A percentile compares a stretch with the other conserved stretches of the same genome.
phyloP scores from a whole-genome alignment of 1,140 invertebrate species.

The Andricus grossulariae region DNA sequence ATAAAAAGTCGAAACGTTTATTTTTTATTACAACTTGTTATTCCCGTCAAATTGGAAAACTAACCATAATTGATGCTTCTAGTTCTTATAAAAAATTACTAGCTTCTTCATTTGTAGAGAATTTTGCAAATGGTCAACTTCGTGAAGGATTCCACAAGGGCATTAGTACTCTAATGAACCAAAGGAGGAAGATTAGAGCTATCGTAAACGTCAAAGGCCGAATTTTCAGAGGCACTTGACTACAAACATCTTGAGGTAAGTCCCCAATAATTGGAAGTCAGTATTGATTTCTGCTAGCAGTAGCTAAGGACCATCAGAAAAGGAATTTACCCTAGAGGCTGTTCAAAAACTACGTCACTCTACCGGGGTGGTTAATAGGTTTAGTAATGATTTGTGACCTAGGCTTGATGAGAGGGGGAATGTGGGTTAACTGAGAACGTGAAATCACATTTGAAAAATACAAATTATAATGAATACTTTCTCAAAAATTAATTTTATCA shows the following conservation, averaged over 20 bases:
- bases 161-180: conserved; percentile 14
- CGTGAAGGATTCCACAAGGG: not conserved
- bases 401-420: fast-evolving
- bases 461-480: too few relatives aligned
- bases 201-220: conserved; percentile 21
- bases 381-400: too few relatives aligned
- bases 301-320: not conserved
- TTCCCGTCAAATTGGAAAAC: too few relatives aligned
- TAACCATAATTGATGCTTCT: too few relatives aligned
- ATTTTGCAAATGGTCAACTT: not conserved
- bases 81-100: too few relatives aligned
- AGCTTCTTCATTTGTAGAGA: too few relatives aligned
- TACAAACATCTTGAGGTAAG: conserved; percentile 12
- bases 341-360: not conserved
- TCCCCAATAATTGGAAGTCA: conserved; percentile 24
- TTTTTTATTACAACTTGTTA: too few relatives aligned
- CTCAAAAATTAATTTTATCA: too few relatives aligned
- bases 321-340: not conserved
- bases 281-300: conserved; percentile 13
- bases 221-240: conserved; percentile 19
- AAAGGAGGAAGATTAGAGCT: conserved; percentile 28
- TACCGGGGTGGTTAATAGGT: too few relatives aligned
- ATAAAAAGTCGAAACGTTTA: too few relatives aligned
- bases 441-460: too few relatives aligned
- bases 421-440: too few relatives aligned